Evolutionary conservation across 2,888 invertebrate species (phyloP).

Genomic region (Melipona beecheii): DNA sequence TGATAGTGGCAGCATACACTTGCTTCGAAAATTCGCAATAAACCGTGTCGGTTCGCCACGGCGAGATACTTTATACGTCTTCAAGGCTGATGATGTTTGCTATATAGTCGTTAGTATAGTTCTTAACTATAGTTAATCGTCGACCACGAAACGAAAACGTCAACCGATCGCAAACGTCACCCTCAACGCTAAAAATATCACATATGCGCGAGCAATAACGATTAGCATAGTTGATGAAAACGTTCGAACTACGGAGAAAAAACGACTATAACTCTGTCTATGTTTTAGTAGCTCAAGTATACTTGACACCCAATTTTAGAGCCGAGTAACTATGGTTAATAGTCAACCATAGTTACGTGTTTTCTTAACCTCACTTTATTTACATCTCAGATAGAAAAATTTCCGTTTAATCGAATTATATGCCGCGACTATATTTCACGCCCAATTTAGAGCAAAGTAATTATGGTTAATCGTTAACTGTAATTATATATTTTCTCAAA

Average conservation of each 20-base stretch:
- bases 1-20: conserved; percentile 29
- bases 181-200: neutral
- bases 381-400: neutral
- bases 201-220: conserved; percentile 2
- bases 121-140: conserved; percentile 1
- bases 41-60: neutral
- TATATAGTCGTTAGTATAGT: conserved; percentile 14
- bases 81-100: neutral
- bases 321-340: neutral
- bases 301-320: neutral
- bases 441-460: too few relatives aligned
- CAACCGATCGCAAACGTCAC: neutral
- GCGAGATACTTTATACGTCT: neutral
- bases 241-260: neutral
- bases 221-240: conserved; percentile 2
- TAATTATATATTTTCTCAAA: neutral
- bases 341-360: neutral
- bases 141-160: neutral
- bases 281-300: neutral
- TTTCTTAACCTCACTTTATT: neutral
- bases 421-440: neutral
- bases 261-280: neutral
- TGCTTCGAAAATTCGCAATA: neutral
- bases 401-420: neutral
- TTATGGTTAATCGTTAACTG: neutral